phyloP scores from a whole-genome alignment of 2,797 vertebrate species.

The Muscicapa striata region DNA sequence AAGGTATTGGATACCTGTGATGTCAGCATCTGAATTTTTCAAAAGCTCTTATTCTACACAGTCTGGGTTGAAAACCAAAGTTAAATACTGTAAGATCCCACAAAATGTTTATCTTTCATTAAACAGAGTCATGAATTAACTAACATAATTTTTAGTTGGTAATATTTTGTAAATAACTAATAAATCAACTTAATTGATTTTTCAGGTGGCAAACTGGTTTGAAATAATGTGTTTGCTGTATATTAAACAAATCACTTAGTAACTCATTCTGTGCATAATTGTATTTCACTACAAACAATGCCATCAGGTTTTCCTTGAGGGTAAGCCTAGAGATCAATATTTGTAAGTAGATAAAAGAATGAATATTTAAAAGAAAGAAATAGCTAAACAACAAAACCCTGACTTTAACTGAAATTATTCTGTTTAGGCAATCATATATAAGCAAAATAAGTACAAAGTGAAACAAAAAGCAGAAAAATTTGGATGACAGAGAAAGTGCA shows the following conservation, averaged over 20 bases:
- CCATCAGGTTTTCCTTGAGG: neutral
- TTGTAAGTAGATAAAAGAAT: neutral
- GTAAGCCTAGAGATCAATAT: neutral
- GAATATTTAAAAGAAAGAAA: neutral
- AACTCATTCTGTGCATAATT: neutral
- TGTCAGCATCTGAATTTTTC: neutral
- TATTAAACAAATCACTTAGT: neutral
- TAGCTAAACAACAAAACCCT: rapidly evolving
- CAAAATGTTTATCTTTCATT: neutral
- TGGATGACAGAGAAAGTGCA: neutral
- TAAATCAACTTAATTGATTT: neutral
- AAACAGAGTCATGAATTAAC: neutral
- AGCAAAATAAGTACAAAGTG: neutral
- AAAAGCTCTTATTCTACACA: neutral
- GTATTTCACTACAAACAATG: neutral
- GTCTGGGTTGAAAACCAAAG: neutral
- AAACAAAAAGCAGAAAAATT: neutral
- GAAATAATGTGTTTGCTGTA: neutral
- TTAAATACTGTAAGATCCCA: neutral
- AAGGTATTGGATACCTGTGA: neutral
- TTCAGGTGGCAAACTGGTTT: neutral
- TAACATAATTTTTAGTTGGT: neutral
- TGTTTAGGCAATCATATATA: neutral
- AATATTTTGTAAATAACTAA: neutral
- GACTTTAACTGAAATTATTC: neutral